These are phyloP conservation scores for Characodon lateralis DNA, from an alignment of 2,797 vertebrate species.

Conservation along the genomic window DNA sequence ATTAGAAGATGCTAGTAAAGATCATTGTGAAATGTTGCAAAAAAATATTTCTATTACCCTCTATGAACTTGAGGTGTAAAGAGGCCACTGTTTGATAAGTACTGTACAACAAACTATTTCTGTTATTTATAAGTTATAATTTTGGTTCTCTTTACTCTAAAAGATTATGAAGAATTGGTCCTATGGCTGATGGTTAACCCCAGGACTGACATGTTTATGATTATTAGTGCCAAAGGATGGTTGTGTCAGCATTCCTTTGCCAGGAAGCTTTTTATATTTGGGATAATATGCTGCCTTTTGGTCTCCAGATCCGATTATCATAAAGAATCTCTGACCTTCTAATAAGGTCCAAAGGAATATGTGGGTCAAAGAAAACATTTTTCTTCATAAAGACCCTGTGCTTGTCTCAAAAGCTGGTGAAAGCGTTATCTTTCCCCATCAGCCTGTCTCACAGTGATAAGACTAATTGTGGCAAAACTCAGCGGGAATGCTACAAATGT, in stretches of 20 bases:
- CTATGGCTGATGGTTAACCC: too few species aligned
- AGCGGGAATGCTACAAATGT: slow-evolving; percentile 64
- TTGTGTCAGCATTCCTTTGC: slow-evolving; percentile 39
- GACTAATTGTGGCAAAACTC: slow-evolving; percentile 58
- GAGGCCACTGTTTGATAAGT: too few species aligned
- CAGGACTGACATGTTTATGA: slow-evolving; percentile 3
- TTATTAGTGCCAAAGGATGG: slow-evolving; percentile 28
- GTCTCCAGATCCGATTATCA: slow-evolving; percentile 52
- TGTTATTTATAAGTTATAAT: background rate
- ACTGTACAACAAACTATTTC: background rate
- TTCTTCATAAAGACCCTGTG: slow-evolving; percentile 37
- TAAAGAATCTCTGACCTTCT: slow-evolving; percentile 63
- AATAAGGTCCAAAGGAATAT: slow-evolving; percentile 53
- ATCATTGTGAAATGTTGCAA: too few species aligned
- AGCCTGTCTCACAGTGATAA: slow-evolving; percentile 70
- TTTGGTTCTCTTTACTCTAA: background rate
- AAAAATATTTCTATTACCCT: too few species aligned
- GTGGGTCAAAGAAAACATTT: slow-evolving; percentile 38
- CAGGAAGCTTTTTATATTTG: slow-evolving; percentile 42
- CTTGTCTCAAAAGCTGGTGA: slow-evolving; percentile 44
- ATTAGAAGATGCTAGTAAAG: too few species aligned
- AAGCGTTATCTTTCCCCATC: slow-evolving; percentile 60
- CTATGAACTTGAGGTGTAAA: too few species aligned
- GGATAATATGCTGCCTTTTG: slow-evolving; percentile 52
- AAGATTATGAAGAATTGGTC: background rate